Conservation (phyloP, 2,113 vertebrate genomes). For the Oxyura jamaicensis region DNA sequence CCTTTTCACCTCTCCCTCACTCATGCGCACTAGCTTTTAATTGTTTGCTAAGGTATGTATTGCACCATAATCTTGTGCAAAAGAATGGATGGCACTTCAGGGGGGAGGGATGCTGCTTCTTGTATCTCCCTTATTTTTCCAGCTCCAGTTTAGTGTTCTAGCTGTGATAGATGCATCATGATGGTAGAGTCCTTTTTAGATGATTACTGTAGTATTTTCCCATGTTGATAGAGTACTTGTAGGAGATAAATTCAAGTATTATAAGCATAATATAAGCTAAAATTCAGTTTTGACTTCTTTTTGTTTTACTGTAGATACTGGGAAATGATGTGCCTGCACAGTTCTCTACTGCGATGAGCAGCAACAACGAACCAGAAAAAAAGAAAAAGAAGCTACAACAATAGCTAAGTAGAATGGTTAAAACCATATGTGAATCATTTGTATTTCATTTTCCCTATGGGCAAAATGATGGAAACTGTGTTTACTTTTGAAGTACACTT, state of each 20-base stretch:
- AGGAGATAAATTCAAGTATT: neutral
- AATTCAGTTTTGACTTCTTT: neutral
- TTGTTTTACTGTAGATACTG: constrained; percentile 78
- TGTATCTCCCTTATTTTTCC: no score
- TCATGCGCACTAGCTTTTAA: neutral
- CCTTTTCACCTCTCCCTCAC: neutral
- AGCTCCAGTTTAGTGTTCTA: neutral
- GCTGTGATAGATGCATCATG: fast-evolving
- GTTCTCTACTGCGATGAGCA: neutral
- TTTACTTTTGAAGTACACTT: constrained; percentile 52
- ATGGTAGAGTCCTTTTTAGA: neutral
- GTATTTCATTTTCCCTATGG: neutral
- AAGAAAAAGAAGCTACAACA: constrained; percentile 87
- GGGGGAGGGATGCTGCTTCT: neutral
- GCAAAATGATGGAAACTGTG: neutral
- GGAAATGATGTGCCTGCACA: constrained; percentile 71
- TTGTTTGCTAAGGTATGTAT: neutral
- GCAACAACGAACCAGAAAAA: constrained; percentile 76
- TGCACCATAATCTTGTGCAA: neutral
- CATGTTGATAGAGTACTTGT: neutral
- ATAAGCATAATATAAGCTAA: neutral
- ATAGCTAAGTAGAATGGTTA: constrained; percentile 61
- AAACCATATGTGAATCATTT: neutral
- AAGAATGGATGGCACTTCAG: neutral
- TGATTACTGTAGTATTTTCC: neutral